These are phyloP conservation scores for Ichneumoninae sp. DNA, from an alignment of 2,888 invertebrate genomes.

Conservation along the genomic window DNA sequence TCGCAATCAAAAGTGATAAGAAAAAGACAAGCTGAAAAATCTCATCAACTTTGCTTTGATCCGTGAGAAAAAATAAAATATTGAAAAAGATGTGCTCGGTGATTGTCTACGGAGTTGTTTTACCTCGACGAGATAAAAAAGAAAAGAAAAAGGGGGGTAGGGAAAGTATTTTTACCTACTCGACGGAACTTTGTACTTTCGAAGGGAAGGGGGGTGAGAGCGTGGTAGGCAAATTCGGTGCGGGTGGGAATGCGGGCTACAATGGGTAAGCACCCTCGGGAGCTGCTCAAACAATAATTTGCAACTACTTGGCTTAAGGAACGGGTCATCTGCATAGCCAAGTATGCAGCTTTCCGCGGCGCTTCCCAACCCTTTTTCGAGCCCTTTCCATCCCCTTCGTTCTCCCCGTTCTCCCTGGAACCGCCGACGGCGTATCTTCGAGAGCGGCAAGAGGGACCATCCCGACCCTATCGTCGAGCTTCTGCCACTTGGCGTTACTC, in stretches of 20 bases:
- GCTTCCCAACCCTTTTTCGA: conserved; percentile 28
- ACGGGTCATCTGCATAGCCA: conserved; percentile 70
- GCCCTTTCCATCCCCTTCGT: conserved; percentile 16
- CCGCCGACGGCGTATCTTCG: conserved; percentile 41
- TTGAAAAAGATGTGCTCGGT: conserved; percentile 1
- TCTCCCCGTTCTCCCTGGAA: conserved; percentile 31
- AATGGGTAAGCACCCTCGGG: conserved; percentile 65
- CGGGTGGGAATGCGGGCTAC: conserved; percentile 46
- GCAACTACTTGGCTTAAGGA: conserved; percentile 70
- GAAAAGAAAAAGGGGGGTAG: neutral
- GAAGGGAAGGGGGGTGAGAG: conserved; percentile 11
- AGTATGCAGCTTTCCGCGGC: conserved; percentile 57
- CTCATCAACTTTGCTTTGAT: no score
- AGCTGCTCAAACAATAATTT: conserved; percentile 71
- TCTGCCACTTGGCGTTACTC: conserved; percentile 63
- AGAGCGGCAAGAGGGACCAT: conserved; percentile 16
- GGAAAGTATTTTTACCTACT: conserved; percentile 49
- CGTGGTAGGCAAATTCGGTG: conserved; percentile 11
- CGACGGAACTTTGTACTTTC: conserved; percentile 57
- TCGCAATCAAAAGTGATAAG: no score
- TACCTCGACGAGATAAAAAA: neutral
- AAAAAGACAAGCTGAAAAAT: no score
- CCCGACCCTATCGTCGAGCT: neutral
- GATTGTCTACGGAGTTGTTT: conserved; percentile 52
- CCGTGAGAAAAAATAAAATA: no score